Base-by-base conservation (phyloP, 2,797 vertebrate genomes). In the Onychomys leucogaster region DNA sequence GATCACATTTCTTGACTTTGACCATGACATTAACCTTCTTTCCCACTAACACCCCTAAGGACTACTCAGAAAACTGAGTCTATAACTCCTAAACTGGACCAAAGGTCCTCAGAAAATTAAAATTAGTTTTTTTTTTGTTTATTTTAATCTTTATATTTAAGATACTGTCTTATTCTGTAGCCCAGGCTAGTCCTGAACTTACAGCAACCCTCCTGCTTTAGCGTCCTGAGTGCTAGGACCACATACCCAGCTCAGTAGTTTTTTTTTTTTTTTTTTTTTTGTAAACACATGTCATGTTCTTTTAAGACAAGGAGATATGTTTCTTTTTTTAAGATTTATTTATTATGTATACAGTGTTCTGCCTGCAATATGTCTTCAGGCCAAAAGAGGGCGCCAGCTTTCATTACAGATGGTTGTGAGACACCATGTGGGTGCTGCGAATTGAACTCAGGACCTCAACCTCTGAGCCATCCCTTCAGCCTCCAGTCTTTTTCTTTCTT, bases 41-140 rank as follows among this genome's bases (percentile, higher is more conserved):
- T 83, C 29, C 37, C 11, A 76, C 21, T 16, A 57, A 82, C 59
- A 94, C 41, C 84, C 52, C 67, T 76, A 59, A 95, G 69, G 34
- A 57, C 14, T 63, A 93, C 12, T 95, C 8, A 90, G 19, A 92
- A 90, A 41, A 49, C 88, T 59, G 41, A 76, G 89, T 49, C 37
- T 41, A 41, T 19, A 94, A 34, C 67, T 88, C n/a, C 87, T 95
- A 73, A 90, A 94, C 46, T 73, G 46, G 59, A 92, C 43, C 82
- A 94, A 89, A 86, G 25, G 46, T 43, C 32, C 37, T 91, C 46
- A 89, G 77, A 88, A 90, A 92, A 95, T n/a, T 61, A 87, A 89
- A 95, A 92, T 77, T 0, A 75, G 57, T 57, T 16, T 75, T 63
- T 75, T 63, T 84, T 84, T 43, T 84, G 12, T 52, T 46, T 25